phyloP scores from a whole-genome alignment of 2,797 vertebrate genomes.

The Hippopotamyrus pictus region DNA sequence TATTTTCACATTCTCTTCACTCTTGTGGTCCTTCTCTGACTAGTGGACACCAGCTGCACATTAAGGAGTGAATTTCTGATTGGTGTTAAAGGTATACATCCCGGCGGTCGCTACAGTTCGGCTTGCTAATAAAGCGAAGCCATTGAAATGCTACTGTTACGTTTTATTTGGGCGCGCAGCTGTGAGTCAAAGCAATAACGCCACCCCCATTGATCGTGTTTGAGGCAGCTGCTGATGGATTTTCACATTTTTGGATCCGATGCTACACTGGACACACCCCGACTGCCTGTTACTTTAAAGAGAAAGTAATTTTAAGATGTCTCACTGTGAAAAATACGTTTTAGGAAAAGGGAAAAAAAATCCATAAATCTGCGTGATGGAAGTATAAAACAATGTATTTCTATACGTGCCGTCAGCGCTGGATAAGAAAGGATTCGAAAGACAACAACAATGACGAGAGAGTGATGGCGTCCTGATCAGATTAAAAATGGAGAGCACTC shows the following conservation, averaged over 20 bases:
- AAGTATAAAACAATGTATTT: neutral
- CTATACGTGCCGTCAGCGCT: neutral
- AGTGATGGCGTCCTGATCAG: neutral
- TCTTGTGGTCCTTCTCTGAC: neutral
- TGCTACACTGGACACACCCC: neutral
- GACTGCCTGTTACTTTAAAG: neutral
- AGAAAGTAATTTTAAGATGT: neutral
- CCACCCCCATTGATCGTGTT: neutral
- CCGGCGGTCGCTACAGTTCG: neutral
- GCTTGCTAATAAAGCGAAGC: neutral
- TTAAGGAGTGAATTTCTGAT: neutral
- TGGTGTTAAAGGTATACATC: neutral
- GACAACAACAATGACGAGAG: neutral
- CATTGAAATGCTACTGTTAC: neutral
- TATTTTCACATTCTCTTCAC: neutral
- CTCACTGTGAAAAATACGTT: neutral
- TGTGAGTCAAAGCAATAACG: neutral
- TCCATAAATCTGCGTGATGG: neutral
- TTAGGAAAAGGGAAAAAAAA: neutral
- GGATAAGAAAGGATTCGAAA: neutral
- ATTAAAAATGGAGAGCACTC: neutral
- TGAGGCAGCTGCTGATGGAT: neutral
- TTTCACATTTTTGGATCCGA: neutral
- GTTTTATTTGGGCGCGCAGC: neutral
- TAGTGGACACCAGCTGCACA: neutral